Percentiles rank a stretch among this genome's conserved stretches.
These are phyloP conservation scores for Trematocara unimaculatum DNA, from an alignment of 2,113 vertebrate genomes.

Conservation along the genomic window DNA sequence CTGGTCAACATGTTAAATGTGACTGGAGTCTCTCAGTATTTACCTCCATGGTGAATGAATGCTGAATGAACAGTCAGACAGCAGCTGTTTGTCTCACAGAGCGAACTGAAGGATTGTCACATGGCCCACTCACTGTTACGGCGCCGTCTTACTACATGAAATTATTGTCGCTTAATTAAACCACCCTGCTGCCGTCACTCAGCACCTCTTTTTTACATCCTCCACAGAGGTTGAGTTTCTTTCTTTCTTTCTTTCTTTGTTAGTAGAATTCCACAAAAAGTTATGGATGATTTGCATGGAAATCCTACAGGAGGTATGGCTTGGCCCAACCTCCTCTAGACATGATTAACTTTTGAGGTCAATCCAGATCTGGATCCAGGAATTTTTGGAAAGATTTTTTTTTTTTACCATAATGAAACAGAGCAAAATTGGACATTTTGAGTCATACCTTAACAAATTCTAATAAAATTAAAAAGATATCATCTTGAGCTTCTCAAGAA, in stretches of 20 bases:
- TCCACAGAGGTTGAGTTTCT: neutral
- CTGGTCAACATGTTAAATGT: neutral
- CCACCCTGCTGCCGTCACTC: neutral
- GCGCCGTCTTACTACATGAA: fast-evolving
- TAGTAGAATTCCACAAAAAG: neutral
- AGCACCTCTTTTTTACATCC: neutral
- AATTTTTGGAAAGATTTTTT: neutral
- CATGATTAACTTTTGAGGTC: neutral
- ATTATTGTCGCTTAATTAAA: neutral
- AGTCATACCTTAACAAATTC: neutral
- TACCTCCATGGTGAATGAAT: neutral
- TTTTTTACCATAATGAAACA: neutral
- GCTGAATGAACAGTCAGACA: neutral
- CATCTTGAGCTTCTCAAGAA: neutral
- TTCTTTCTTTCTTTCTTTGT: neutral
- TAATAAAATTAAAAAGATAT: neutral
- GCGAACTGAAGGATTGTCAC: neutral
- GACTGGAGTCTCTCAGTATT: neutral
- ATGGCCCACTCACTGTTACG: neutral
- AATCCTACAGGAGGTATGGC: neutral
- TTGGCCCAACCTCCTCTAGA: fast-evolving
- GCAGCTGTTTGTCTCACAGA: neutral
- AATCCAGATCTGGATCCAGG: neutral
- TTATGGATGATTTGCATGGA: neutral
- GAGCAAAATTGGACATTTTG: neutral